A percentile compares a stretch with the other conserved stretches of the same genome.
Conservation (phyloP, 1,140 invertebrate species). For the Polyergus mexicanus region DNA sequence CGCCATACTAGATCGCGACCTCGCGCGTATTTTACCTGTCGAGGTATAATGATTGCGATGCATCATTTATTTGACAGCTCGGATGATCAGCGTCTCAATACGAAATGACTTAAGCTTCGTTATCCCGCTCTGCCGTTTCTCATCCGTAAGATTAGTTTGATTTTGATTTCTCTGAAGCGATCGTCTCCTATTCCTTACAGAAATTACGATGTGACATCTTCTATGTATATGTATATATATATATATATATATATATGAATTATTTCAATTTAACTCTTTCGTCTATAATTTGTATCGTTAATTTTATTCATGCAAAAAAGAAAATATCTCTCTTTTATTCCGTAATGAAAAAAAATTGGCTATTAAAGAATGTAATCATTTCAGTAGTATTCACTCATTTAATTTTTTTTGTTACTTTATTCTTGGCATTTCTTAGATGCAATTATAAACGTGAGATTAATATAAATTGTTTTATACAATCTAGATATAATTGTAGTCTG, state of each 20-base stretch:
- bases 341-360: not conserved
- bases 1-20: slow-evolving; percentile 35
- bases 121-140: not conserved
- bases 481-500: not conserved
- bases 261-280: not conserved
- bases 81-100: slow-evolving; percentile 14
- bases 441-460: not conserved
- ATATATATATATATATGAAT: not conserved
- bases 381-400: not conserved
- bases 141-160: not conserved
- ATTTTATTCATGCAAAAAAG: not conserved
- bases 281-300: not conserved
- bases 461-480: not conserved
- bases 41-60: slow-evolving; percentile 44
- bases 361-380: not conserved
- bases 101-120: slow-evolving; percentile 22
- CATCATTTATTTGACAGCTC: slow-evolving; percentile 40
- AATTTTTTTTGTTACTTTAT: not conserved
- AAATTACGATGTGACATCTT: not conserved
- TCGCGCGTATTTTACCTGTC: slow-evolving; percentile 53
- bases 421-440: not conserved
- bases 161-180: slow-evolving; percentile 2
- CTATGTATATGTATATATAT: not conserved
- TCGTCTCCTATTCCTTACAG: not conserved
- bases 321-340: not conserved